Evolutionary conservation across 2,113 vertebrate species (phyloP).

Genomic region (Xenopus borealis): DNA sequence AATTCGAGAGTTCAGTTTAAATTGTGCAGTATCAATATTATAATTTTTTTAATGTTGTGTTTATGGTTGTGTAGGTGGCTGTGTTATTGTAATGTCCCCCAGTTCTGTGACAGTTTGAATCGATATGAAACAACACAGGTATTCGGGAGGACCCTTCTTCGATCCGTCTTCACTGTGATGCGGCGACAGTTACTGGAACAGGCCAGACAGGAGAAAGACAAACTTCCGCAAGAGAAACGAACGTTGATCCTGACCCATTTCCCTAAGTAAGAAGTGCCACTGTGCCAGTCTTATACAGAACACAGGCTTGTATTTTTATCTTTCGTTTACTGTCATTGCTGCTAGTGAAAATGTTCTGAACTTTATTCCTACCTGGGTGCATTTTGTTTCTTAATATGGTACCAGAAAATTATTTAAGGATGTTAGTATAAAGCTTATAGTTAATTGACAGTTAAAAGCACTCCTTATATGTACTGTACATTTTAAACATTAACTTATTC

Average conservation of each 20-base stretch:
- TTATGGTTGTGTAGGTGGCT: conserved; percentile 77
- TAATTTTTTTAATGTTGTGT: conserved; percentile 1
- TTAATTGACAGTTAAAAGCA: too few relatives aligned
- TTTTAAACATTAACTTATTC: too few relatives aligned
- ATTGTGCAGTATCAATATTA: not conserved
- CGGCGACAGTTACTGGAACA: conserved; percentile 92
- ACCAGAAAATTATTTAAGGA: too few relatives aligned
- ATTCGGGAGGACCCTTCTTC: conserved; percentile 89
- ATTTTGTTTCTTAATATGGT: too few relatives aligned
- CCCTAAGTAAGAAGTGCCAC: conserved; percentile 82
- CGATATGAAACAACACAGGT: conserved; percentile 95
- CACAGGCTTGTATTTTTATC: not conserved
- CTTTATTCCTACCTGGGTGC: too few relatives aligned
- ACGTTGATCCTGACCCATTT: conserved; percentile 98
- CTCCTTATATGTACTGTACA: too few relatives aligned
- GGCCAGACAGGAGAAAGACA: conserved; percentile 96
- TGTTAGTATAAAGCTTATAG: too few relatives aligned
- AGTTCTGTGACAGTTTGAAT: conserved; percentile 97
- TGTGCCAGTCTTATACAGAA: not conserved
- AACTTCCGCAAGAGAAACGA: conserved; percentile 91
- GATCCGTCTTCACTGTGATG: conserved; percentile 95
- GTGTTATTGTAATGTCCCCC: conserved; percentile 96
- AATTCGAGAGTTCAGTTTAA: too few relatives aligned
- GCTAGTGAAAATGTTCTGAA: too few relatives aligned
- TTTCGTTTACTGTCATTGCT: not conserved